phyloP scores from a whole-genome alignment of 1,140 invertebrate genomes.

The Wasmannia auropunctata region DNA sequence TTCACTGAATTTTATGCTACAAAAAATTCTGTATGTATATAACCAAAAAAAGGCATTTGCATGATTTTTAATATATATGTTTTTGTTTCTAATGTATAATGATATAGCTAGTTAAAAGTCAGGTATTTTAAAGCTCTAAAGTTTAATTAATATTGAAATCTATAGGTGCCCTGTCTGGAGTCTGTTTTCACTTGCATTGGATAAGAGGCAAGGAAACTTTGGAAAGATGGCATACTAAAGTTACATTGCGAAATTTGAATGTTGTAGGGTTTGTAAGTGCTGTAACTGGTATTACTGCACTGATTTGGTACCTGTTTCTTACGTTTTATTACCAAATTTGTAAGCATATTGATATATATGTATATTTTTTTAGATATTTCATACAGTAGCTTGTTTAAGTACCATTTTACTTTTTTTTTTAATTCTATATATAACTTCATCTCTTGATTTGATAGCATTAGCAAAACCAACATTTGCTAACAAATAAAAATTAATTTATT shows the following conservation, averaged over 20 bases:
- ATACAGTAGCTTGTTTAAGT: background rate
- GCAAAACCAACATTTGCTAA: background rate
- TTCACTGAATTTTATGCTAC: too few relatives aligned
- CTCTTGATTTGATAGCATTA: background rate
- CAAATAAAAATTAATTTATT: background rate
- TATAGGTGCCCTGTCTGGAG: slow-evolving; percentile 62
- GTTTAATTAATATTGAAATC: background rate
- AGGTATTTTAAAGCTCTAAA: background rate
- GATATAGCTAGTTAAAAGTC: too few relatives aligned
- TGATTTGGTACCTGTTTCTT: slow-evolving; percentile 75
- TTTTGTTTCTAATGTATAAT: too few relatives aligned
- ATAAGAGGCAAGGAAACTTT: slow-evolving; percentile 65
- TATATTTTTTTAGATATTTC: slow-evolving; percentile 1
- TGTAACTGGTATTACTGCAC: slow-evolving; percentile 49
- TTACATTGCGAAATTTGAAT: slow-evolving; percentile 64
- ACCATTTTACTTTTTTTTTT: background rate
- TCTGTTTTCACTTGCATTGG: slow-evolving; percentile 73
- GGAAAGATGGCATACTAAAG: slow-evolving; percentile 66
- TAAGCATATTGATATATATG: slow-evolving; percentile 63
- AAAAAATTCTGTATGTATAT: too few relatives aligned
- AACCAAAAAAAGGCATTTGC: too few relatives aligned
- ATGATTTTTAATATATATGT: too few relatives aligned
- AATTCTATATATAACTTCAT: background rate
- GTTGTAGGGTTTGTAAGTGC: slow-evolving; percentile 66
- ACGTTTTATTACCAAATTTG: slow-evolving; percentile 72